phyloP scores from a whole-genome alignment of 2,888 invertebrate species.

The Serripes groenlandicus region DNA sequence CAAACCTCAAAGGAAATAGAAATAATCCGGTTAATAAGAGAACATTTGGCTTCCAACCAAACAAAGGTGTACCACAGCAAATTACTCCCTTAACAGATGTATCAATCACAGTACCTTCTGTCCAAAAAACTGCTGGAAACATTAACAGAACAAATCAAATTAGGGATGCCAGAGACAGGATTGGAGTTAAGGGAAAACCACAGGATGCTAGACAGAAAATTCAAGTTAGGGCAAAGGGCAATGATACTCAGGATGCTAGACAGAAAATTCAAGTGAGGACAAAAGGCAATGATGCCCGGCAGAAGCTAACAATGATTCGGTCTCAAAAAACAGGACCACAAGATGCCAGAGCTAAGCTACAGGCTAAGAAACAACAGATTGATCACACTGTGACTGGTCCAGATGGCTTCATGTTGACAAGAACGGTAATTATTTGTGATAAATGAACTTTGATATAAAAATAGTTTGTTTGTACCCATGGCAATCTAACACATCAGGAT shows the following conservation, averaged over 20 bases:
- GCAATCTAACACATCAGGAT: no score
- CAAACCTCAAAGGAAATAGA: slow-evolving; percentile 40
- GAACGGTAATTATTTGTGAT: slow-evolving; percentile 49
- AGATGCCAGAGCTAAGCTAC: slow-evolving; percentile 74
- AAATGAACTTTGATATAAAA: neutral
- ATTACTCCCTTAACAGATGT: slow-evolving; percentile 52
- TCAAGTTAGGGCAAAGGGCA: slow-evolving; percentile 24
- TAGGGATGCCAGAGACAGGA: slow-evolving; percentile 62
- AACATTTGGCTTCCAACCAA: slow-evolving; percentile 24
- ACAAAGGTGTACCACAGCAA: slow-evolving; percentile 21
- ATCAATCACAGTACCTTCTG: slow-evolving; percentile 59
- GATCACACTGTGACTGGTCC: slow-evolving; percentile 3
- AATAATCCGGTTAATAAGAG: neutral
- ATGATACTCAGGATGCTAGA: slow-evolving; percentile 8
- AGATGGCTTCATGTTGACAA: slow-evolving; percentile 42
- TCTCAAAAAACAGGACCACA: slow-evolving; percentile 63
- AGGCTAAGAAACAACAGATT: slow-evolving; percentile 53
- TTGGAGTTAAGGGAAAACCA: slow-evolving; percentile 49
- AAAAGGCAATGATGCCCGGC: slow-evolving; percentile 54
- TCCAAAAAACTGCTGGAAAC: slow-evolving; percentile 43
- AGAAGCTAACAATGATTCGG: slow-evolving; percentile 56
- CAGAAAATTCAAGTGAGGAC: slow-evolving; percentile 53
- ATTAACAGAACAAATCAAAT: slow-evolving; percentile 55
- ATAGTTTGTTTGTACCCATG: neutral
- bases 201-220: slow-evolving; percentile 64